phyloP scores from a whole-genome alignment of 2,113 vertebrate genomes.

The Halcyon senegalensis region DNA sequence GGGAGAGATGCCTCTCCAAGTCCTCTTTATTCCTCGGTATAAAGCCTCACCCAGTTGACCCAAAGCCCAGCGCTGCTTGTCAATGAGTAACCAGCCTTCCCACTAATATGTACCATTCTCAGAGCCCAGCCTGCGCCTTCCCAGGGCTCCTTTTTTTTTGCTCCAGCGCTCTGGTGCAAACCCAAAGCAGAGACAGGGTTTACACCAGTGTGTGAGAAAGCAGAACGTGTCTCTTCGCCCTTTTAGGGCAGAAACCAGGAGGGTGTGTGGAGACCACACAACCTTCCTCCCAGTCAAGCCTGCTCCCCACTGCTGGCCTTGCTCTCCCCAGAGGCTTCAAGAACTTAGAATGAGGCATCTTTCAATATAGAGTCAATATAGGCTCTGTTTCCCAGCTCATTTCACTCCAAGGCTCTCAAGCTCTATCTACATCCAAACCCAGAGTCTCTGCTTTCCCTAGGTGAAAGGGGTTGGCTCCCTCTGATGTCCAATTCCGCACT shows the following conservation, averaged over 20 bases:
- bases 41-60: neutral
- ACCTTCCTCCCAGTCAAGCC: neutral
- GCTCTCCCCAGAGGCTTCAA: neutral
- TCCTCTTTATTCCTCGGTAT: neutral
- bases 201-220: rapidly evolving
- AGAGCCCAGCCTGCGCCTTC: neutral
- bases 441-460: neutral
- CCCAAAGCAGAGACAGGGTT: neutral
- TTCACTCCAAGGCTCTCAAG: neutral
- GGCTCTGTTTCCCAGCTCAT: neutral
- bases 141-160: neutral
- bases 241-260: neutral
- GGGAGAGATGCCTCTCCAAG: neutral
- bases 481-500: neutral
- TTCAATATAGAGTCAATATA: neutral
- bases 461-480: neutral
- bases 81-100: neutral
- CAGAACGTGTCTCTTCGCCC: neutral
- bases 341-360: neutral
- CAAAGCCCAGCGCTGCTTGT: neutral
- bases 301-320: neutral
- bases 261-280: neutral
- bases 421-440: neutral
- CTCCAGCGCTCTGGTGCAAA: neutral
- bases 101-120: rapidly evolving